A percentile compares a stretch with the other conserved stretches of the same genome.
Evolutionary conservation across 2,888 invertebrate genomes (phyloP).

Genomic region (Macrophya annulata): DNA sequence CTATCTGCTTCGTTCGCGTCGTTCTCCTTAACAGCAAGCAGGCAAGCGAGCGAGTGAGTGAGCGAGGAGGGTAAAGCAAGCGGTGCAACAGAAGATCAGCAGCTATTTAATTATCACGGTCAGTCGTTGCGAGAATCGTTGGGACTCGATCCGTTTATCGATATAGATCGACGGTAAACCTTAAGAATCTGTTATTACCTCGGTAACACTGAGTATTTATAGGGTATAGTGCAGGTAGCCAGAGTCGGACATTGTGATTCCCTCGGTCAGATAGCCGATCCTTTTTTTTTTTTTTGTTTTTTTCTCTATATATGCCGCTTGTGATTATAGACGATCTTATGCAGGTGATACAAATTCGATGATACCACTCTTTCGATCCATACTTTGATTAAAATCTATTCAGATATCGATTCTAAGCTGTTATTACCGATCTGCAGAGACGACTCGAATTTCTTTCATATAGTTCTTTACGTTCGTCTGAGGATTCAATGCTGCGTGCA

Average conservation of each 20-base stretch:
- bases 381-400: conserved; percentile 18
- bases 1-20: conserved; percentile 21
- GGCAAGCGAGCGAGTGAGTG: neutral
- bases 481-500: neutral
- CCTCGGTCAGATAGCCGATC: conserved; percentile 5
- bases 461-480: neutral
- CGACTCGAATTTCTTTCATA: neutral
- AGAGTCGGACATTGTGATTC: conserved; percentile 31
- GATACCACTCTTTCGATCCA: conserved; percentile 4
- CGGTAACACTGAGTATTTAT: conserved; percentile 68
- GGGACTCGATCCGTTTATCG: conserved; percentile 47
- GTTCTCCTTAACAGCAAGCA: neutral
- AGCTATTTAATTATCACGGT: conserved; percentile 53
- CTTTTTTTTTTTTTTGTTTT: too few species aligned
- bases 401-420: neutral
- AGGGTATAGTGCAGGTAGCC: conserved; percentile 55
- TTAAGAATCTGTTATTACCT: conserved; percentile 69
- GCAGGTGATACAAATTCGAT: conserved; percentile 37
- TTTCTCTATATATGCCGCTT: conserved; percentile 22
- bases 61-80: neutral
- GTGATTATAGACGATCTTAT: conserved; percentile 41
- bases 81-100: neutral
- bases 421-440: conserved; percentile 8
- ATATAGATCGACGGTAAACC: conserved; percentile 66
- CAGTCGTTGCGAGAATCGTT: conserved; percentile 23